Evolutionary conservation across 2,888 invertebrate species (phyloP), one percentile per base, ranked within the genome.

Genomic region (Xestobium rufovillosum): DNA sequence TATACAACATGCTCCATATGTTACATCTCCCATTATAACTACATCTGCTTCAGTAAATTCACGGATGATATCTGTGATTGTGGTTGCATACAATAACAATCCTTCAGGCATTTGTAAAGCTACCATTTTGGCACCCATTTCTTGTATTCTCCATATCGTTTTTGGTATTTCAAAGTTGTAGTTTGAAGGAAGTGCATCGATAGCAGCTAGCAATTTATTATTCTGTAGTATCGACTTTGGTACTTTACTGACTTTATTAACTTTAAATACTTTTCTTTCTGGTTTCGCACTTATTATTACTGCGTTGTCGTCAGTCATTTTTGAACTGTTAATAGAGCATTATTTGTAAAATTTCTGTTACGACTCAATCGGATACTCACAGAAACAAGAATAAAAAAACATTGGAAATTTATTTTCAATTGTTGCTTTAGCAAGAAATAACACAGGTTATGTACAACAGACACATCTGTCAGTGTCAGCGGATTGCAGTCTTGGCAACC

Each of bases 91-190:
- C 70, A 98, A 73, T 12, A 95, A 71, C 3, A 99, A 66, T 8
- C 86, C 98, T 75, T 98, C 98, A 1, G 98, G 98, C 75, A 99
- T 80, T 68, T 99, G 98, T 10, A 98, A 67, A 1, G 92, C 96
- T 1, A 98, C 94, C 53, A 85, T 76, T 63, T 85, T 87, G 0
- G 89, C 81, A 49, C 78, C 76, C n/a, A 79, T 67, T 57, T 88
- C 83, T 48, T 80, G 72, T 55, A 96, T 90, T 59, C 92, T 80
- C 97, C 97, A 97, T 63, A 98, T 83, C 0, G 96, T 96, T 65
- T 98, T 98, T 41, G 87, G 87, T 48, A 99, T 78, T 75, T 98
- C 98, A 65, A 99, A 98, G 63, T 94, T 96, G 60, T 98, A 98
- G 69, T 98, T 99, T 17, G 75, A 66, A 2, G 98, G 98, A 34